phyloP scores from a whole-genome alignment of 30 jellyfish, hydroid and myxozoan species.

The Catostylus mosaicus region DNA sequence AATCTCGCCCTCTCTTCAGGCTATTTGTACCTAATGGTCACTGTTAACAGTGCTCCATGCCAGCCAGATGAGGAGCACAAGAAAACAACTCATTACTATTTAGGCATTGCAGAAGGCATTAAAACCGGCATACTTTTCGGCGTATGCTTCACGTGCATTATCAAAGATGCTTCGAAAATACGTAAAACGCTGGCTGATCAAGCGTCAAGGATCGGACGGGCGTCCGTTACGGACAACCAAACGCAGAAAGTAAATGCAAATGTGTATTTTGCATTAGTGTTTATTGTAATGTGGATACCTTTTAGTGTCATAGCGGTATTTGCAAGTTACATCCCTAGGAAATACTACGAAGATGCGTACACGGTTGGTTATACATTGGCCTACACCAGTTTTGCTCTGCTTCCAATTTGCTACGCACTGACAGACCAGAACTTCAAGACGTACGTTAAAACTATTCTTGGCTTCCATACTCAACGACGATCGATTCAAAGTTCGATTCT shows the following conservation, averaged over 20 bases:
- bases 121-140: constrained; percentile 55
- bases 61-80: constrained; percentile 57
- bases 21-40: constrained; percentile 51
- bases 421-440: constrained; percentile 66
- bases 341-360: constrained; percentile 48
- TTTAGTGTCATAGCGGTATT: constrained; percentile 49
- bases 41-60: constrained; percentile 53
- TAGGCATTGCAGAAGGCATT: constrained; percentile 66
- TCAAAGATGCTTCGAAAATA: constrained; percentile 64
- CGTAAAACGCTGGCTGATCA: constrained; percentile 59
- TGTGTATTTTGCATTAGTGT: constrained; percentile 62
- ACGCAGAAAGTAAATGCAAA: constrained; percentile 61
- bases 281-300: constrained; percentile 76
- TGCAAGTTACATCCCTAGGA: constrained; percentile 63
- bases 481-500: background rate
- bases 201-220: constrained; percentile 39
- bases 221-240: constrained; percentile 41
- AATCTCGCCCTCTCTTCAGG: constrained; percentile 50
- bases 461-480: background rate
- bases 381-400: constrained; percentile 55
- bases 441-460: constrained; percentile 8
- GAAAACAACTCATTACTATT: constrained; percentile 60
- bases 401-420: constrained; percentile 68
- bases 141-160: constrained; percentile 59
- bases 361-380: constrained; percentile 74